phyloP scores from a whole-genome alignment of 2,113 vertebrate species.

The Galbula dea region DNA sequence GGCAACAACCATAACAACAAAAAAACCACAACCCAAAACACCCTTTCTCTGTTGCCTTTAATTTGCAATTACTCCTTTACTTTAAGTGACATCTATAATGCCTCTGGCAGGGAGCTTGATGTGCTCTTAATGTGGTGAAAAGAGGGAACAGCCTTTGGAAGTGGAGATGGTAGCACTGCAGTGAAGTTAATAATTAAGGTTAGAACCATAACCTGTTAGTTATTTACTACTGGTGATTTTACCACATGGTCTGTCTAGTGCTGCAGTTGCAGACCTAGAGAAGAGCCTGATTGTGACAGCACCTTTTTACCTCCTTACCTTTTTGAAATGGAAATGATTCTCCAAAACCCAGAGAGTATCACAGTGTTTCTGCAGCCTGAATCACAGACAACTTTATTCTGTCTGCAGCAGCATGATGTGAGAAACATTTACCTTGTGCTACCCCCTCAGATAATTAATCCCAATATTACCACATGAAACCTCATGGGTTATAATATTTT shows the following conservation, averaged over 20 bases:
- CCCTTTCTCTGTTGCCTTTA: background rate
- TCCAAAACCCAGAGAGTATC: background rate
- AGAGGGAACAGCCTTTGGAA: background rate
- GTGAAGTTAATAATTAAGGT: background rate
- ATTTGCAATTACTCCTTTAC: conserved; percentile 1
- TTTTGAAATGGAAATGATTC: background rate
- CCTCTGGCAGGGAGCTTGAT: background rate
- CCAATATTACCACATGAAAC: background rate
- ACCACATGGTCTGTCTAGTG: background rate
- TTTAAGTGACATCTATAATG: background rate
- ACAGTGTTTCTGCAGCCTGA: background rate
- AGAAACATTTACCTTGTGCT: background rate
- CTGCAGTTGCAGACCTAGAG: background rate
- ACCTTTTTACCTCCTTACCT: background rate
- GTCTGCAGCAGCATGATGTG: background rate
- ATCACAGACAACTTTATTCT: background rate
- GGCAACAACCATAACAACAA: background rate
- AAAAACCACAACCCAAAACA: background rate
- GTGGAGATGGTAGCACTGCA: background rate
- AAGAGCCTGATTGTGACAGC: fast-evolving
- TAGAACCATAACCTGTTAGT: background rate
- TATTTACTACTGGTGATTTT: background rate
- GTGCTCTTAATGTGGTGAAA: background rate
- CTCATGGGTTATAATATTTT: conserved; percentile 15
- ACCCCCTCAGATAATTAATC: conserved; percentile 44